phyloP scores from a whole-genome alignment of 1,140 invertebrate genomes.

The Drosophila lowei region DNA sequence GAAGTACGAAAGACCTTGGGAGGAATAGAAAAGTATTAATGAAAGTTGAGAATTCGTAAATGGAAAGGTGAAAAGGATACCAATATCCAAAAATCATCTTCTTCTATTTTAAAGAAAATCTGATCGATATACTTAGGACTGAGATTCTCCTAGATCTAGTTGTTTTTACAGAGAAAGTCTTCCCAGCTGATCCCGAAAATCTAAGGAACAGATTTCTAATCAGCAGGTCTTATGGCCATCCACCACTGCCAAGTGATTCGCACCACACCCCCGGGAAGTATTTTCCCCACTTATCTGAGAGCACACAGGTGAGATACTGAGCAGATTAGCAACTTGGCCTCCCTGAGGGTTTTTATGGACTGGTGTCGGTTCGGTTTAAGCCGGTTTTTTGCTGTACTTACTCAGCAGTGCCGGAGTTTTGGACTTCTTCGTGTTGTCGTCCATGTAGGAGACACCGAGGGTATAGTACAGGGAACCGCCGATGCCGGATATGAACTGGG shows the following conservation, averaged over 20 bases:
- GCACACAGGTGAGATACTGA: constrained; percentile 7
- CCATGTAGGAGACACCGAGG: constrained; percentile 88
- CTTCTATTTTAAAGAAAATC: too few species aligned
- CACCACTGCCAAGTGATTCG: not conserved
- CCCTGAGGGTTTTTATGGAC: not conserved
- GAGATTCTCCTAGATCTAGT: too few species aligned
- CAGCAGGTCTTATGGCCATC: not conserved
- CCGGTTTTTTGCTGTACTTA: constrained; percentile 66
- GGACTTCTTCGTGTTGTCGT: constrained; percentile 88
- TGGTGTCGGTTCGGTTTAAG: not conserved
- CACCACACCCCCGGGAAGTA: not conserved
- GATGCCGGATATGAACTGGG: constrained; percentile 87
- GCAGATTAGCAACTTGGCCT: constrained; percentile 5
- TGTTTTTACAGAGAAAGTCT: too few species aligned
- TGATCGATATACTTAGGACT: not conserved
- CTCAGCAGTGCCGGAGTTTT: constrained; percentile 88
- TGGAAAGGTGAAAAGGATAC: too few species aligned
- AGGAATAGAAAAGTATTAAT: not conserved
- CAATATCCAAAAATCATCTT: too few species aligned
- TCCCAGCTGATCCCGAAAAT: too few species aligned
- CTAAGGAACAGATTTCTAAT: too few species aligned
- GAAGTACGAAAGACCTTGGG: constrained; percentile 87
- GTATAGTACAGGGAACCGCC: constrained; percentile 88
- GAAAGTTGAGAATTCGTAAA: too few species aligned
- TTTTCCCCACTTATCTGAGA: constrained; percentile 2